Percentiles rank a stretch among this genome's conserved stretches.
These are phyloP conservation scores for Urophycis tenuis DNA, from an alignment of 2,797 vertebrate genomes.

Conservation along the genomic window DNA sequence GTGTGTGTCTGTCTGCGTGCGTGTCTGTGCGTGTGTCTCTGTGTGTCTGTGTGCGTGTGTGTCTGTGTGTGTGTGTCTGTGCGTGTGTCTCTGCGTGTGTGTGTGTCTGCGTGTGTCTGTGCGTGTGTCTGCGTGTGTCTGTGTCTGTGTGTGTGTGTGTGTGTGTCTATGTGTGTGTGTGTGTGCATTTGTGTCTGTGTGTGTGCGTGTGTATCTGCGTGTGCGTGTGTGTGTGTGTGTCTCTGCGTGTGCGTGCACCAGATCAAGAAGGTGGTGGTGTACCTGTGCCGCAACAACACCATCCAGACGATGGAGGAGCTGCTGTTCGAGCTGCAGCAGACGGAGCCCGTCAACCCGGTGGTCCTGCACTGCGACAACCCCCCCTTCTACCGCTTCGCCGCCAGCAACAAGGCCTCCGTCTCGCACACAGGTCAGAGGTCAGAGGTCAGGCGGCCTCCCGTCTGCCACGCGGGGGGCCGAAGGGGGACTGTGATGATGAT, in stretches of 20 bases:
- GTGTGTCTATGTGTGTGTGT: neutral
- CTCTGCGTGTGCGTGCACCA: constrained; percentile 48
- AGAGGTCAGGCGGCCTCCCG: constrained; percentile 63
- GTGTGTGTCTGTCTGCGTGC: constrained; percentile 16
- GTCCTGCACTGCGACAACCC: constrained; percentile 97
- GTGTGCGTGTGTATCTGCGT: constrained; percentile 7
- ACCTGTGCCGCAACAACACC: constrained; percentile 95
- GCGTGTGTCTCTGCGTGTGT: no score
- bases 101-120: no score
- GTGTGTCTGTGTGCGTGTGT: constrained; percentile 48
- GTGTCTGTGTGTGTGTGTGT: neutral
- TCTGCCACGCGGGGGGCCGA: neutral
- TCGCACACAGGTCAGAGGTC: constrained; percentile 88
- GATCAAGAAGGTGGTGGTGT: constrained; percentile 98
- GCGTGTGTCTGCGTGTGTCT: no score
- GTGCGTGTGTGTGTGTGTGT: neutral
- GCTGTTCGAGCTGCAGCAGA: constrained; percentile 96
- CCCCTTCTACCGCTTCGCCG: constrained; percentile 92
- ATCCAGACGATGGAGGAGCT: constrained; percentile 99
- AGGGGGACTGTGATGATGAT: neutral
- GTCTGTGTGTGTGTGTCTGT: no score
- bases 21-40: no score
- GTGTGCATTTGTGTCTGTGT: neutral
- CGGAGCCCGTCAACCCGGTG: constrained; percentile 94
- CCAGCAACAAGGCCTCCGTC: constrained; percentile 91